phyloP scores from a whole-genome alignment of 2,797 vertebrate species.

The Argentina silus region DNA sequence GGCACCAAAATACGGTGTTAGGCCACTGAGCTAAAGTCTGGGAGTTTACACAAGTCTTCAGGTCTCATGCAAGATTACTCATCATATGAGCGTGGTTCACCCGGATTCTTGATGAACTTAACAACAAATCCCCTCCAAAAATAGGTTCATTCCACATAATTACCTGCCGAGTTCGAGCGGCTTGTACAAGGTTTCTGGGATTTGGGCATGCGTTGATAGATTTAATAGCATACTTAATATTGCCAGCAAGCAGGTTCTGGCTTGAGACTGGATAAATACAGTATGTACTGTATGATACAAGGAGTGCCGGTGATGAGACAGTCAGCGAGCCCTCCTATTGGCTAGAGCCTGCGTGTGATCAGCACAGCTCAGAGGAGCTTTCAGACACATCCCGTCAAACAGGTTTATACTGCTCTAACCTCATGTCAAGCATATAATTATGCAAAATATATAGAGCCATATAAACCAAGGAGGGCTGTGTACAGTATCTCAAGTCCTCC shows the following conservation, averaged over 20 bases:
- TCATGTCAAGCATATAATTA: conserved; percentile 21
- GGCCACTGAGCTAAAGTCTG: no score
- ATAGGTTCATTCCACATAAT: neutral
- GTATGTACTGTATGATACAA: neutral
- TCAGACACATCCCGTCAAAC: conserved; percentile 21
- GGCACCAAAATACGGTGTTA: no score
- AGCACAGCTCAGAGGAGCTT: conserved; percentile 20
- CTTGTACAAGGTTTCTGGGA: neutral
- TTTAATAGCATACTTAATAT: neutral
- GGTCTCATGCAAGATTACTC: no score
- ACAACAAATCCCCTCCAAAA: no score
- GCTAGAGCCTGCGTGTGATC: conserved; percentile 17
- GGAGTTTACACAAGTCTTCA: no score
- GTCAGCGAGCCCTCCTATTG: neutral
- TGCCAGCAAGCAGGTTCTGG: neutral
- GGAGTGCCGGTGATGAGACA: conserved; percentile 7
- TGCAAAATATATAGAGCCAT: neutral
- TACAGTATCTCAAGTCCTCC: neutral
- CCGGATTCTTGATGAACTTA: neutral
- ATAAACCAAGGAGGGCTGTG: neutral
- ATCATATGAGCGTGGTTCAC: no score
- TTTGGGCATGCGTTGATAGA: neutral
- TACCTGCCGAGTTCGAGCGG: neutral
- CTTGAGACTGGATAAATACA: neutral
- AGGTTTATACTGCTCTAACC: conserved; percentile 20